A percentile compares a stretch with the other conserved stretches of the same genome.
Conservation (phyloP, 1,140 invertebrate genomes). For the Zeugodacus cucurbitae region DNA sequence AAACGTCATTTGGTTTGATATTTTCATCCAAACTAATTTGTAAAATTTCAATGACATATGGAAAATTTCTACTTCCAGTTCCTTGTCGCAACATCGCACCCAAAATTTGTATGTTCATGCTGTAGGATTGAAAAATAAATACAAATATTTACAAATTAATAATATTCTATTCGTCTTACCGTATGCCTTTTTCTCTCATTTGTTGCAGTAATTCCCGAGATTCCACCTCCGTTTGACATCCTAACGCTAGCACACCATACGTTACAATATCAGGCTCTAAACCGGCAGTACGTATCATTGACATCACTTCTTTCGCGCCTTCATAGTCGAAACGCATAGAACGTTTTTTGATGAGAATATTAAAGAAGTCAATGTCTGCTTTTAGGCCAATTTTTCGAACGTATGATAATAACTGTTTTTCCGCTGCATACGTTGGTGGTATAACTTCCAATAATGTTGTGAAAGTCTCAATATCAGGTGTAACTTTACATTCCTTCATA, state of each 20-base stretch:
- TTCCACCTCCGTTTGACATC: constrained; percentile 73
- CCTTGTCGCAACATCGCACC: constrained; percentile 76
- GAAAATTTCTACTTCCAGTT: constrained; percentile 70
- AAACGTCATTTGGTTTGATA: constrained; percentile 71
- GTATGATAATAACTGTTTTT: constrained; percentile 73
- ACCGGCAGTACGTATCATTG: constrained; percentile 71
- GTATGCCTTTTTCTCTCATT: constrained; percentile 75
- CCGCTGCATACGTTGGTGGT: constrained; percentile 73
- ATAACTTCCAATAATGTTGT: constrained; percentile 80
- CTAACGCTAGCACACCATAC: constrained; percentile 85
- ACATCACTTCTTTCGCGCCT: constrained; percentile 74
- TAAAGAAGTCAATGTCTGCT: constrained; percentile 85
- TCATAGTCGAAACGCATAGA: constrained; percentile 74
- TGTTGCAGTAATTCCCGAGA: constrained; percentile 74
- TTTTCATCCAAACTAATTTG: constrained; percentile 71
- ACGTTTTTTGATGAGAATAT: constrained; percentile 85
- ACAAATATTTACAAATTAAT: constrained; percentile 43
- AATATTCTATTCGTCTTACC: constrained; percentile 64
- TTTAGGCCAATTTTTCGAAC: constrained; percentile 72
- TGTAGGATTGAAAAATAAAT: constrained; percentile 57
- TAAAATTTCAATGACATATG: constrained; percentile 76
- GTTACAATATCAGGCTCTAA: constrained; percentile 82
- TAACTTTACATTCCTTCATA: constrained; percentile 75
- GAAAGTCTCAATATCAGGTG: constrained; percentile 83
- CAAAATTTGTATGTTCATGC: constrained; percentile 78